Evolutionary conservation across 2,888 invertebrate species (phyloP), one percentile per base, ranked within the genome.

Genomic region (Pollenia griseotomentosa): DNA sequence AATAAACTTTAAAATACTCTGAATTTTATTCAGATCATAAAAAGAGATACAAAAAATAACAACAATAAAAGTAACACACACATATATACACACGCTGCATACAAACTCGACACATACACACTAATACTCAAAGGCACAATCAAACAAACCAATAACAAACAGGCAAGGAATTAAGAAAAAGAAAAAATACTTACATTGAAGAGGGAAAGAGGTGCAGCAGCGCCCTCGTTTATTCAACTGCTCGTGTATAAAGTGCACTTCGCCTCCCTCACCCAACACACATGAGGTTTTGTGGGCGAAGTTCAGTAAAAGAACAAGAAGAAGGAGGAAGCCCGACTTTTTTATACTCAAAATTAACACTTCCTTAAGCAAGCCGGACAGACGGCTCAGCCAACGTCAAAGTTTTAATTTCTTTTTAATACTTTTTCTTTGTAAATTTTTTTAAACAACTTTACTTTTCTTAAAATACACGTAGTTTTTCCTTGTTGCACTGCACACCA

Each of bases 151-250:
- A 65, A 40, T 33, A 77, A 81, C 10, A 81, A 82, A n/a, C 33
- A 77, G 66, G 44, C 61, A 83, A 81, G 83, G 78, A 83, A 75
- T 75, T 44, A 65, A 73, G 16, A 61, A 78, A 65, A 80, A 42
- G 14, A 44, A 48, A 79, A 68, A 77, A 65, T 78, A 87, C 85
- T 87, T 85, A 85, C 87, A 87, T 85, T 74, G 55, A 71, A 78
- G 59, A 79, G 82, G 80, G 78, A 75, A 85, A 85, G 85, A 85
- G 85, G 85, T 85, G 85, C 87, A 85, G 75, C 82, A 84, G 86
- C 82, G 87, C 87, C 87, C 87, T 87, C 87, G 87, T 87, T 87
- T 79, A 85, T 87, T 87, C 85, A 87, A 85, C 87, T 82, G 86
- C 86, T 88, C 88, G 87, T 74, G 57, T 83, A 71, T 87, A 33